These are phyloP conservation scores for Tragopan temminckii DNA, from an alignment of 2,797 vertebrate genomes.

Conservation along the genomic window DNA sequence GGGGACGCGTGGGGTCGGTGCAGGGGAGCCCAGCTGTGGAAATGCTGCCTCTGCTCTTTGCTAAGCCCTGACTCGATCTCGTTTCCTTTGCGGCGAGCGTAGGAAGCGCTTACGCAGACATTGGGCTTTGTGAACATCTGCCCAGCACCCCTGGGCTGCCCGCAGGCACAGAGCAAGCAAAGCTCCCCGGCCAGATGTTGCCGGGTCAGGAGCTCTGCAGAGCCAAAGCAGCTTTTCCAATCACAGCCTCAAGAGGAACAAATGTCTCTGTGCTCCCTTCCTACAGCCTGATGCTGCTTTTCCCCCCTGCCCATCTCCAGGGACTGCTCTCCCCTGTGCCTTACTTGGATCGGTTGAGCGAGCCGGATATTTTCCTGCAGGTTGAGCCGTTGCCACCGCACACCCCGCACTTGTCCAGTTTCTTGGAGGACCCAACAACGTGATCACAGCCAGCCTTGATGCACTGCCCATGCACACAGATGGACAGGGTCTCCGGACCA, in stretches of 20 bases:
- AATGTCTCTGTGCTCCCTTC: neutral
- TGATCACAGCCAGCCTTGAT: constrained; percentile 97
- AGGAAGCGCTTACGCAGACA: neutral
- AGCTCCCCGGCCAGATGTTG: neutral
- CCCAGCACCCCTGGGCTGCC: neutral
- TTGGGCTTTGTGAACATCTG: neutral
- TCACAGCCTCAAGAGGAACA: neutral
- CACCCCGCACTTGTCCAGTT: constrained; percentile 94
- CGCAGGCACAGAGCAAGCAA: neutral
- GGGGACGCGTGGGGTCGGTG: neutral
- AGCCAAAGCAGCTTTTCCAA: neutral
- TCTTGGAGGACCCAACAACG: constrained; percentile 91
- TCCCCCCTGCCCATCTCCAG: neutral
- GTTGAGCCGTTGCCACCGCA: constrained; percentile 91
- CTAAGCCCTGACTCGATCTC: neutral
- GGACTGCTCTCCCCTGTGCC: constrained; percentile 12
- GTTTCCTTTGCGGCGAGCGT: neutral
- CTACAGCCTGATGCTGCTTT: neutral
- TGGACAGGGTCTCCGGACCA: constrained; percentile 93
- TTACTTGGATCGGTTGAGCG: constrained; percentile 91
- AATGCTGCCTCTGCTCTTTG: neutral
- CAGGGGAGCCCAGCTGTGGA: neutral
- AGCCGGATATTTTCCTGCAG: constrained; percentile 93
- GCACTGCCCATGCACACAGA: constrained; percentile 96
- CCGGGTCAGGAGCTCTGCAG: neutral